Evolutionary conservation across 1,140 invertebrate species (phyloP), one percentile per base, ranked within the genome.

Genomic region (Drosophila grimshawi): DNA sequence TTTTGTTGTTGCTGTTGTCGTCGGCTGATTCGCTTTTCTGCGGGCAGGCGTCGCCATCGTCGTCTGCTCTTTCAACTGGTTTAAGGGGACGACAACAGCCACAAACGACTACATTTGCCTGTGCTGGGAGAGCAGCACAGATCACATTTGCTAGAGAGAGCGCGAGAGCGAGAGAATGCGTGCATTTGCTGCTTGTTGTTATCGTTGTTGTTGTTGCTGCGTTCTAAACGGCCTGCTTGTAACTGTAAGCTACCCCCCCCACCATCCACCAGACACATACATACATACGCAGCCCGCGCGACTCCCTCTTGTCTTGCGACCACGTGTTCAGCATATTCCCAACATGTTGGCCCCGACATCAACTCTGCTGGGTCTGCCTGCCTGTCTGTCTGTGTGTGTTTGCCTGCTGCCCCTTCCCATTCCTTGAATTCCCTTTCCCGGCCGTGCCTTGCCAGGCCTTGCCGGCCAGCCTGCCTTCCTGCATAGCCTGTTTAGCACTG

Each of bases 311-410:
- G 37, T 30, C 41, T 19, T 35, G 29, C 61, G 39, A 82, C 83
- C 83, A 86, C 83, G 83, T 86, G 83, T 88, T 86, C 66, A 86
- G 82, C 83, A 86, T 72, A 88, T 86, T 86, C 77, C 62, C 66
- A 88, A 88, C 83, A 86, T 80, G 80, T 80, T 86, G 68, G 65
- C 33, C 39, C 30, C 57, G 52, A 55, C 63, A 60, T 32, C 61
- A 80, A 65, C 39, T 41, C 3, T 41, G 52, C 55, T 45, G 52
- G 57, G 11, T 55, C 45, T 65, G 30, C 57, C 59, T 19, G 59
- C 33, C 35, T 57, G 29, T 33, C 10, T 52, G 10, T 63, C 4
- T 52, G 30, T 33, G n/a, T 29, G 19, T 41, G n/a, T 39, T 39
- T 61, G 48, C 41, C 29, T 33, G 29, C 45, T 59, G 64, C 51